Evolutionary conservation across 1,140 invertebrate species (phyloP).

Genomic region (Glossosoma conforme): DNA sequence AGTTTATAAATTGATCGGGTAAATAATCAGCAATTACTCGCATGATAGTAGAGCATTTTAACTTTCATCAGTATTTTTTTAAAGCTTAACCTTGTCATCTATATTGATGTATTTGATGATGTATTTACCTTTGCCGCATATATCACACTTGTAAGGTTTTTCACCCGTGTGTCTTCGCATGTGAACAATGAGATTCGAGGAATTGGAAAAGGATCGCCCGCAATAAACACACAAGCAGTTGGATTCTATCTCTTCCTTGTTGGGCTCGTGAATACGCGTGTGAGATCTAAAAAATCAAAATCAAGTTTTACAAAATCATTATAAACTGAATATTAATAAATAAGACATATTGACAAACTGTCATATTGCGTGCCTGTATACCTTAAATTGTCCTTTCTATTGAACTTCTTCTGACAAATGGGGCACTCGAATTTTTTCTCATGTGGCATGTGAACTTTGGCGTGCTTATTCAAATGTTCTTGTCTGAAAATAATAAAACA

Average conservation of each 20-base stretch:
- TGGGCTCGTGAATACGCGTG: conserved; percentile 37
- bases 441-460: conserved; percentile 43
- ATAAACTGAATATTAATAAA: conserved; percentile 2
- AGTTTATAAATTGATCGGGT: too few species aligned
- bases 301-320: too few species aligned
- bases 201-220: conserved; percentile 52
- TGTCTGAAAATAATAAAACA: conserved; percentile 34
- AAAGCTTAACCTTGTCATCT: too few species aligned
- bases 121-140: conserved; percentile 44
- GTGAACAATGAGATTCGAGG: conserved; percentile 56
- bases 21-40: too few species aligned
- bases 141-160: conserved; percentile 49
- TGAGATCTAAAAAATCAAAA: conserved; percentile 37
- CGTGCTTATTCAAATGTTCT: conserved; percentile 48
- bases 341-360: background rate
- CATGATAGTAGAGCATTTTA: too few species aligned
- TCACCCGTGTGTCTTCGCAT: conserved; percentile 54
- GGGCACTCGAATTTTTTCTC: conserved; percentile 49
- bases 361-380: conserved; percentile 20
- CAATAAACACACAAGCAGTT: conserved; percentile 51
- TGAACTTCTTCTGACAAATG: conserved; percentile 50
- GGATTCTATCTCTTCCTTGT: conserved; percentile 32
- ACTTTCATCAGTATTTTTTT: too few species aligned
- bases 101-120: too few species aligned
- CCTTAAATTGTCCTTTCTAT: conserved; percentile 48